phyloP scores from a whole-genome alignment of 64 coral and sea anemone genomes.

The Acropora yongei region DNA sequence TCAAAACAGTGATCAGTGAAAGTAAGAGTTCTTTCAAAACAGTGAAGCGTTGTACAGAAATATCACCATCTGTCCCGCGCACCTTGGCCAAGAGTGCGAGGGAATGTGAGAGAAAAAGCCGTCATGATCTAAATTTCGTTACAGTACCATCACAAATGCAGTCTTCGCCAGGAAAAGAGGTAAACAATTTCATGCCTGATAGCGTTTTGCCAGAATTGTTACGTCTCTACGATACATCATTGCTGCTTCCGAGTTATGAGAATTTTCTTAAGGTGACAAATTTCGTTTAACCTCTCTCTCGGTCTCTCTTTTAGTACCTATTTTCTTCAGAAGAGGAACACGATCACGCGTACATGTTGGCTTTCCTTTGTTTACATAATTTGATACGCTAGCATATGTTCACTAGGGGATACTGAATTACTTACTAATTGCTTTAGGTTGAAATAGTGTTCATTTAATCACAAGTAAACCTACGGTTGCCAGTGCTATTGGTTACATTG shows the following conservation, averaged over 20 bases:
- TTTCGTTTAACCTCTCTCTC: not conserved
- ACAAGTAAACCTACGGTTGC: constrained; percentile 13
- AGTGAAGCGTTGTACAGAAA: too few species aligned
- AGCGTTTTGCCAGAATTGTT: not conserved
- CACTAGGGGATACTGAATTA: too few species aligned
- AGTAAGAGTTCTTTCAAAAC: too few species aligned
- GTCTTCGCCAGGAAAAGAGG: not conserved
- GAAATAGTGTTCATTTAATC: not conserved
- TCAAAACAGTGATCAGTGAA: too few species aligned
- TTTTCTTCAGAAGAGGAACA: not conserved
- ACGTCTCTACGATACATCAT: not conserved
- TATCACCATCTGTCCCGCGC: not conserved
- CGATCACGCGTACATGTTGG: not conserved
- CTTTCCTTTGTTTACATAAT: constrained; percentile 21
- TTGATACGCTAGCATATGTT: not conserved
- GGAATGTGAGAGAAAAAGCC: not conserved
- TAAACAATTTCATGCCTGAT: not conserved
- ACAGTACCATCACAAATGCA: not conserved
- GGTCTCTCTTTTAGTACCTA: not conserved
- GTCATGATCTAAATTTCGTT: not conserved
- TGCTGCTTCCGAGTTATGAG: constrained; percentile 1
- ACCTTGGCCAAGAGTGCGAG: not conserved
- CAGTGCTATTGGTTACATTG: not conserved
- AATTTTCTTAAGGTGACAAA: not conserved
- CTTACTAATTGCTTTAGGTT: too few species aligned